Evolutionary conservation across 2,797 vertebrate genomes (phyloP), one percentile per base, ranked within the genome.

Genomic region (Lates japonicus): DNA sequence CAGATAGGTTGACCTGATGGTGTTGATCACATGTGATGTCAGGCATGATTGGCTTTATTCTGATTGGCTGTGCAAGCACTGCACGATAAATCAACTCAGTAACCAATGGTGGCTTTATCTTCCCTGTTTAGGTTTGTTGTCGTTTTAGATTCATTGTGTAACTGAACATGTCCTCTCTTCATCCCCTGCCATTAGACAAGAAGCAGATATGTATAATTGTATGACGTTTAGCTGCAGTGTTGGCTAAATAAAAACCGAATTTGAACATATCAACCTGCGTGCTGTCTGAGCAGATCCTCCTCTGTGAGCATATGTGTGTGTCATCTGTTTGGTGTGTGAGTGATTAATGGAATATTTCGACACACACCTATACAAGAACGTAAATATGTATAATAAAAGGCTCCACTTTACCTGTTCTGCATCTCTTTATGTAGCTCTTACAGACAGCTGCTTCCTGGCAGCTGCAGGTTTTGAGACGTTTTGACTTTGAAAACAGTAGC

Each of bases 31-130:
- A 8, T 3, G 6, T 1, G 55, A 62, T 12, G 39, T 52, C 3
- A 11, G 10, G 13, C 16, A 5, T 52, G 75, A 75, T 37, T 6
- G 49, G 66, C 70, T 82, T 37, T 35, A 11, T 39, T 59, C 54
- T 41, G 52, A 83, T 72, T 49, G 60, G 76, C 42, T 44, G 70
- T 63, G 80, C n/a, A 41, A 59, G 71, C n/a, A 7, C 70, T 76
- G 60, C 54, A 64, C 71, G 11, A 39, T 74, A 70, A 66, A 63
- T 86, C 60, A 42, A 58, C 68, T 81, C 59, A 4, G 78, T 83
- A 78, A 88, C 86, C 88, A 52, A 54, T 17, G 49, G 85, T 87
- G 91, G 83, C 84, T 91, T 91, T 85, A 62, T 85, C 35, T 61
- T 72, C 76, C 64, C 60, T 37, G 60, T 81, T 76, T 72, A 2